Conservation (phyloP, 2,113 vertebrate genomes). For the Otus sunia region DNA sequence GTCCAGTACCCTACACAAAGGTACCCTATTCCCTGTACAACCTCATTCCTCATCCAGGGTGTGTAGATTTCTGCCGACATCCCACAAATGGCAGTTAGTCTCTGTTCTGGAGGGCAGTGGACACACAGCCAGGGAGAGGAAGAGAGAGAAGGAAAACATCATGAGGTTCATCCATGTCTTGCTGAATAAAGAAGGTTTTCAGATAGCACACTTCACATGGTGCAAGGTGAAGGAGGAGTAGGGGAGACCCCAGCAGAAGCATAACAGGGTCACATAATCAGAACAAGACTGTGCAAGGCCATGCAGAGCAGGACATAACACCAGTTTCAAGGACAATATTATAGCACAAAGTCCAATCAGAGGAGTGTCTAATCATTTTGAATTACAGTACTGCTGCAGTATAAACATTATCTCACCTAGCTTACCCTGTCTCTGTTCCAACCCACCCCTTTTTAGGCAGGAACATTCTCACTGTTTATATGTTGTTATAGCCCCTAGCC, state of each 20-base stretch:
- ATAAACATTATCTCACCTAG: neutral
- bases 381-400: neutral
- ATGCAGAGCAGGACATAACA: neutral
- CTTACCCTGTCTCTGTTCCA: neutral
- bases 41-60: neutral
- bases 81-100: neutral
- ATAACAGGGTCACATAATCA: fast-evolving
- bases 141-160: neutral
- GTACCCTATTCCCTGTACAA: neutral
- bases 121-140: neutral
- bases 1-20: too few species aligned
- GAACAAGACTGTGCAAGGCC: neutral
- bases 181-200: neutral
- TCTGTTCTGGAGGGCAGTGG: neutral
- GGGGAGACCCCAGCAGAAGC: neutral
- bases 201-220: fast-evolving
- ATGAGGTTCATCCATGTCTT: fast-evolving
- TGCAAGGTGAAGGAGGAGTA: neutral
- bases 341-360: fast-evolving
- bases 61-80: neutral
- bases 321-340: neutral
- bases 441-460: neutral
- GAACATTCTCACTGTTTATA: neutral
- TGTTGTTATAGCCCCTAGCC: neutral
- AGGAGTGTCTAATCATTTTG: neutral